phyloP scores from a whole-genome alignment of 2,113 vertebrate genomes.

The Alosa alosa region DNA sequence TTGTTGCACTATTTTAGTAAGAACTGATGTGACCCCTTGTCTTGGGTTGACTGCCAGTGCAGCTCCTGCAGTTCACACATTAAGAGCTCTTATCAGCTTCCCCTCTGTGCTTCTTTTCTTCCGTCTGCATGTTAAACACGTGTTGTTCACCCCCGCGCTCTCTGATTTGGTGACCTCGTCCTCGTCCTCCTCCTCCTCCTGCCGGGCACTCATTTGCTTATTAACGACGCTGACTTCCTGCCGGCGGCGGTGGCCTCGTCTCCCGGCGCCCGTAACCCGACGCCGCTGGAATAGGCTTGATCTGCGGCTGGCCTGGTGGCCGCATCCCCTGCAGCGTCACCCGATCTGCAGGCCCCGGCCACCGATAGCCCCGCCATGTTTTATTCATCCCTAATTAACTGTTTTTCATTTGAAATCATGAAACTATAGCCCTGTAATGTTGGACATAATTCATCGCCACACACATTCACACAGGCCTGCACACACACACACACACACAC shows the following conservation, averaged over 20 bases:
- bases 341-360: constrained; percentile 65
- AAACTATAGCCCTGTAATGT: constrained; percentile 64
- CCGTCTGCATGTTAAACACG: constrained; percentile 13
- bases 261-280: constrained; percentile 45
- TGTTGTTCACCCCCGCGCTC: not conserved
- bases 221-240: constrained; percentile 49
- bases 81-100: constrained; percentile 26
- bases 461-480: not conserved
- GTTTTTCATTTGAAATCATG: constrained; percentile 69
- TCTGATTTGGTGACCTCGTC: not conserved
- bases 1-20: not conserved
- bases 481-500: constrained; percentile 38
- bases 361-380: constrained; percentile 70
- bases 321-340: constrained; percentile 59
- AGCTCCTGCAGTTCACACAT: constrained; percentile 34
- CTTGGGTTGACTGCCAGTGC: not conserved
- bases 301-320: constrained; percentile 51
- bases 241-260: constrained; percentile 35
- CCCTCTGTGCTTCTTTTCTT: not conserved
- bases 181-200: not conserved
- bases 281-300: constrained; percentile 57
- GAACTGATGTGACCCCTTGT: not conserved
- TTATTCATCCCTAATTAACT: constrained; percentile 81
- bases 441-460: constrained; percentile 61
- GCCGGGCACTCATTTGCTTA: constrained; percentile 31